Conservation (phyloP, 2,113 vertebrate genomes). For the Marcusenius ussheri region DNA sequence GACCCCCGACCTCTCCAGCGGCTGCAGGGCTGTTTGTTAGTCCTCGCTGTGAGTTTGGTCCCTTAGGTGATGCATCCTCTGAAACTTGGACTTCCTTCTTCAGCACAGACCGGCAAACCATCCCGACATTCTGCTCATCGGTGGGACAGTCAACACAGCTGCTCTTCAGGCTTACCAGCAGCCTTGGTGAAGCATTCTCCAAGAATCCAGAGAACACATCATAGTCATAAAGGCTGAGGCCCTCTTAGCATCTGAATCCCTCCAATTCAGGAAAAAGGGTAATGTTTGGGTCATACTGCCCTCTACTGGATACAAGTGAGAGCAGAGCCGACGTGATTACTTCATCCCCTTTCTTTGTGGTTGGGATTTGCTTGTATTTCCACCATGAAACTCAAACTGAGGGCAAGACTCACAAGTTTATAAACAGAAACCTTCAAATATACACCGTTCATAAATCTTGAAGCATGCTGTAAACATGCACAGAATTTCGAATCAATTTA, state of each 20-base stretch:
- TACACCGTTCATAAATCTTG: background rate
- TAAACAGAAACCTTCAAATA: background rate
- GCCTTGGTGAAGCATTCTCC: background rate
- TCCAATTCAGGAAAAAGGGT: background rate
- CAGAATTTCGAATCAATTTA: background rate
- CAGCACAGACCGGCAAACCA: background rate
- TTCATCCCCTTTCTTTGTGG: background rate
- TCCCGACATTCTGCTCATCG: background rate
- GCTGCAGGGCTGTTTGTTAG: background rate
- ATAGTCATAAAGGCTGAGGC: background rate
- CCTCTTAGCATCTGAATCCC: background rate
- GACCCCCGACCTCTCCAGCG: background rate
- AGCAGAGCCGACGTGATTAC: background rate
- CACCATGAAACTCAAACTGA: background rate
- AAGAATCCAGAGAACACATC: background rate
- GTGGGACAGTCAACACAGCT: background rate
- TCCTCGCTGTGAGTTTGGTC: background rate
- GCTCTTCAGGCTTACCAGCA: background rate
- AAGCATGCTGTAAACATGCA: background rate
- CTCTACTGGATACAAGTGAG: slow-evolving; percentile 12
- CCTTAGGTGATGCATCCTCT: background rate
- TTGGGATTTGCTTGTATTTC: background rate
- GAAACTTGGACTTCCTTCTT: background rate
- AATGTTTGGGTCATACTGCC: slow-evolving; percentile 12
- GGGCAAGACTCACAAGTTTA: background rate